These are phyloP conservation scores for Mesoligia furuncula DNA, from an alignment of 2,888 invertebrate species.

Conservation along the genomic window DNA sequence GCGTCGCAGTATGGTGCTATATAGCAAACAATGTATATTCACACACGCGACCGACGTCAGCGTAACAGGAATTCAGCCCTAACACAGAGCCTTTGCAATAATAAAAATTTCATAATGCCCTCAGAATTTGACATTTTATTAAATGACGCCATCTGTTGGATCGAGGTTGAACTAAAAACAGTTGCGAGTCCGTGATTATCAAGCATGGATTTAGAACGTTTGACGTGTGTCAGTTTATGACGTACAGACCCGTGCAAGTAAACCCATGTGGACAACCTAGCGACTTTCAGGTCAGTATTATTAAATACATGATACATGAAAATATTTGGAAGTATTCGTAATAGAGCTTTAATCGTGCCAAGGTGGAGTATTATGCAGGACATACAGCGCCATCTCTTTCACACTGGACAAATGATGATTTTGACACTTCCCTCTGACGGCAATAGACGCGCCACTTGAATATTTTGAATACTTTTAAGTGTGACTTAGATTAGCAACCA, in stretches of 20 bases:
- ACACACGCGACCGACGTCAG: no score
- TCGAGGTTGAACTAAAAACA: constrained; percentile 17
- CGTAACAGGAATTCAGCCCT: neutral
- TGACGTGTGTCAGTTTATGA: neutral
- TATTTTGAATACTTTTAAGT: constrained; percentile 8
- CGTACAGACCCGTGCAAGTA: neutral
- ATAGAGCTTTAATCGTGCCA: neutral
- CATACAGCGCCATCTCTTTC: constrained; percentile 35
- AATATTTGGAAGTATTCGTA: neutral
- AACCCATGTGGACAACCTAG: neutral
- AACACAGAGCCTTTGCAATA: constrained; percentile 29
- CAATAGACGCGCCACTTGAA: neutral
- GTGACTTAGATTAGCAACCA: no score
- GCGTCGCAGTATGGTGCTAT: no score
- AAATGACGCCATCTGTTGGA: constrained; percentile 49
- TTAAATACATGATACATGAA: neutral
- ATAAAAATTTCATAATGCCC: constrained; percentile 20
- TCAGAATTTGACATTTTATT: neutral
- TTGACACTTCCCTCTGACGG: neutral
- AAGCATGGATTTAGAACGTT: neutral
- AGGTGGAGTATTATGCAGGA: neutral
- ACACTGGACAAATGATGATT: neutral
- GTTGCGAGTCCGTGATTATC: neutral
- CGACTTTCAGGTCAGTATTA: neutral
- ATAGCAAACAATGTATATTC: no score